Evolutionary conservation across 2,888 invertebrate genomes (phyloP).

Genomic region (Tridacna gigas): DNA sequence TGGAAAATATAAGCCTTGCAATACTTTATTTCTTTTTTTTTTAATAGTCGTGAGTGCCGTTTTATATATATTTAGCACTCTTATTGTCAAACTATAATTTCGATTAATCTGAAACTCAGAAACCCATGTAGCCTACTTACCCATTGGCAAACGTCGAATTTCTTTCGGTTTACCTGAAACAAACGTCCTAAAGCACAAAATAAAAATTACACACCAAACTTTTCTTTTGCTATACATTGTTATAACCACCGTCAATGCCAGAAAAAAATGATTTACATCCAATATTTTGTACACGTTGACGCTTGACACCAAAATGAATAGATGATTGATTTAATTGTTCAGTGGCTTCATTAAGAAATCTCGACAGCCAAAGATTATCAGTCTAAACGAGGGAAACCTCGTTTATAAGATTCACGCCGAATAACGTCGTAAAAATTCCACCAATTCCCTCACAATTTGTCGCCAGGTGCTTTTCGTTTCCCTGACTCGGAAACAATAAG

Average conservation of each 20-base stretch:
- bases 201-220: conserved; percentile 2
- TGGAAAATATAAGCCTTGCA: too few species aligned
- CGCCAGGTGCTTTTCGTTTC: not conserved
- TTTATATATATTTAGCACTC: too few species aligned
- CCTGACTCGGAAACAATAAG: not conserved
- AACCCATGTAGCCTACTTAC: too few species aligned
- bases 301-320: conserved; percentile 13
- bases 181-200: not conserved
- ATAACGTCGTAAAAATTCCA: not conserved
- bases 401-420: not conserved
- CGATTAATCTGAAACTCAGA: not conserved
- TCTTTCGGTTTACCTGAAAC: conserved; percentile 9
- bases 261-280: not conserved
- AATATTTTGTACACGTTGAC: not conserved
- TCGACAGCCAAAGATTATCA: not conserved
- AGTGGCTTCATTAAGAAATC: conserved; percentile 13
- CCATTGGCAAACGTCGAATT: conserved; percentile 23
- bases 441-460: not conserved
- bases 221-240: not conserved
- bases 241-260: not conserved
- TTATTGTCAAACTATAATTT: not conserved
- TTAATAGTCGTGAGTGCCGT: too few species aligned
- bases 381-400: not conserved
- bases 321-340: conserved; percentile 3
- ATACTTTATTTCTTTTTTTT: too few species aligned